Evolutionary conservation across 2,888 invertebrate species (phyloP).

Genomic region (Habrosyne pyritoides): DNA sequence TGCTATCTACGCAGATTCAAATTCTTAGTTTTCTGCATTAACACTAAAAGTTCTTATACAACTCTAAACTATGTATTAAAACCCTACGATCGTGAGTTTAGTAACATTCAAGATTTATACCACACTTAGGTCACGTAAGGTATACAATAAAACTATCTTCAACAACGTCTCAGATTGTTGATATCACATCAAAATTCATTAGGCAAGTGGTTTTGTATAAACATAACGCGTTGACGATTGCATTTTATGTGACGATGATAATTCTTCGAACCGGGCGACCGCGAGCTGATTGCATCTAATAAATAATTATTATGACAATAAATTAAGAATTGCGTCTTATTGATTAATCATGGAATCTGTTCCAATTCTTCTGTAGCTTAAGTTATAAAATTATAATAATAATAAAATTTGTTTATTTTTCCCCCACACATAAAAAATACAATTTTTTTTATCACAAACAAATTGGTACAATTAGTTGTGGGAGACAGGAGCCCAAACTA

Average conservation of each 20-base stretch:
- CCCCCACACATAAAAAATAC: too few relatives aligned
- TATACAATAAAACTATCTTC: not conserved
- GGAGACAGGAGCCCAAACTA: too few relatives aligned
- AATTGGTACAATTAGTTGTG: too few relatives aligned
- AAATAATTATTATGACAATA: slow-evolving; percentile 1
- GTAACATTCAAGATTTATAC: not conserved
- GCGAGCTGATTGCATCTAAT: slow-evolving; percentile 1
- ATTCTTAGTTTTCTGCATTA: too few relatives aligned
- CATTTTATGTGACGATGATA: slow-evolving; percentile 2
- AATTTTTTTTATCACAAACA: too few relatives aligned
- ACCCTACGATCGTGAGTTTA: not conserved
- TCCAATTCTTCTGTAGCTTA: too few relatives aligned
- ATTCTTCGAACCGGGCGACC: not conserved
- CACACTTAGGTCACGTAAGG: not conserved
- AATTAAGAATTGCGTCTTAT: not conserved
- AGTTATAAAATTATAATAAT: too few relatives aligned
- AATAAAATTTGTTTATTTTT: too few relatives aligned
- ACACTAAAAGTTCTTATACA: too few relatives aligned
- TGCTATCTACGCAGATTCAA: too few relatives aligned
- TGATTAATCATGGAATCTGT: not conserved
- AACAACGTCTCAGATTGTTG: slow-evolving; percentile 23
- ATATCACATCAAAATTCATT: slow-evolving; percentile 21
- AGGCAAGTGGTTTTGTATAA: not conserved
- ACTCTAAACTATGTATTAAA: too few relatives aligned
- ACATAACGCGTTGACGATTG: not conserved